Evolutionary conservation across 1,140 invertebrate genomes (phyloP).

Genomic region (Bombus pyrosoma): DNA sequence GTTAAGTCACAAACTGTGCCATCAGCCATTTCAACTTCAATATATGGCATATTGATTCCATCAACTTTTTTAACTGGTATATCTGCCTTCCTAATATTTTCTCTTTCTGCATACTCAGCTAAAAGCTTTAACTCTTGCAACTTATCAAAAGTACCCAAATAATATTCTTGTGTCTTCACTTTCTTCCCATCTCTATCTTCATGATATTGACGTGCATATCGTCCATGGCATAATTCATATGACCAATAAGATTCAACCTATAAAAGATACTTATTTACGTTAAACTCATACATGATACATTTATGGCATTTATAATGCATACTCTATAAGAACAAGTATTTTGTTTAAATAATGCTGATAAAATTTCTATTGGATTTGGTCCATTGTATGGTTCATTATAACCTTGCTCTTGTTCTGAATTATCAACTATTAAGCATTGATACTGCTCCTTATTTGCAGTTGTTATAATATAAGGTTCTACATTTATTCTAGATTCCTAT

Average conservation of each 20-base stretch:
- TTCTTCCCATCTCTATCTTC: slow-evolving; percentile 95
- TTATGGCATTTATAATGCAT: slow-evolving; percentile 57
- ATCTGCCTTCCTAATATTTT: slow-evolving; percentile 80
- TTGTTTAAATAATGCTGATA: slow-evolving; percentile 89
- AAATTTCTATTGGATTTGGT: slow-evolving; percentile 88
- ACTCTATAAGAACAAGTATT: slow-evolving; percentile 92
- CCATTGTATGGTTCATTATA: slow-evolving; percentile 86
- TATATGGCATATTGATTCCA: slow-evolving; percentile 91
- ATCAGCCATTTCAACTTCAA: slow-evolving; percentile 90
- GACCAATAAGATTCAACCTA: slow-evolving; percentile 97
- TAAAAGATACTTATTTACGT: neutral
- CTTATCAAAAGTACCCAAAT: slow-evolving; percentile 89
- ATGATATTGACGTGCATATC: slow-evolving; percentile 95
- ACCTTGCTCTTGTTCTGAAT: slow-evolving; percentile 84
- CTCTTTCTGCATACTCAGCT: slow-evolving; percentile 83
- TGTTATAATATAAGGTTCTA: slow-evolving; percentile 83
- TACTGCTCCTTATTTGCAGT: slow-evolving; percentile 88
- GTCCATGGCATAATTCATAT: slow-evolving; percentile 98
- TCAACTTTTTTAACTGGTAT: slow-evolving; percentile 90
- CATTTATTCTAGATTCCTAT: slow-evolving; percentile 82
- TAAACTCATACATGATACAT: neutral
- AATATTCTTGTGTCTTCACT: slow-evolving; percentile 91
- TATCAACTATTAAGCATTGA: slow-evolving; percentile 89
- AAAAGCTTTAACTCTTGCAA: slow-evolving; percentile 80
- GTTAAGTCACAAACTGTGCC: slow-evolving; percentile 97